phyloP scores from a whole-genome alignment of 2,888 invertebrate genomes.

The Leuctra nigra region DNA sequence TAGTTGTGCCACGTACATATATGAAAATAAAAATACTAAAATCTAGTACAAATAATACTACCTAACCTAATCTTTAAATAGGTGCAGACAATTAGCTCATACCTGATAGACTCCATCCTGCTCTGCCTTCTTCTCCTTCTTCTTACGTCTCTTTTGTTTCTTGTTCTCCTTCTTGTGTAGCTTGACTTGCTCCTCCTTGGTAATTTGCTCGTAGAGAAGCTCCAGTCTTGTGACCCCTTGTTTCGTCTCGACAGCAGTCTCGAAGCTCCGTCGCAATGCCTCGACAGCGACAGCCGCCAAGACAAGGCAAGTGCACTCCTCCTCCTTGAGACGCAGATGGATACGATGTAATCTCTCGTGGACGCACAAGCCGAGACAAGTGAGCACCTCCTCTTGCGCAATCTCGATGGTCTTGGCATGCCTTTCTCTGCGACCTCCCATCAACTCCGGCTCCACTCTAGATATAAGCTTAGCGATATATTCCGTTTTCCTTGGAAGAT shows the following conservation, averaged over 20 bases:
- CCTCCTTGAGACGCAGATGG: conserved; percentile 78
- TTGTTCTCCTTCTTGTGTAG: conserved; percentile 83
- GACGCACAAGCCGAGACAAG: conserved; percentile 89
- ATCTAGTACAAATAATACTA: neutral
- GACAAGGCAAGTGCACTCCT: conserved; percentile 91
- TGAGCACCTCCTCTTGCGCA: conserved; percentile 93
- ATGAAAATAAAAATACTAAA: neutral
- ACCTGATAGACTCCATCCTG: neutral
- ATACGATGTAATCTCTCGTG: conserved; percentile 85
- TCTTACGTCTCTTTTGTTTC: conserved; percentile 62
- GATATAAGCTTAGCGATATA: conserved; percentile 83
- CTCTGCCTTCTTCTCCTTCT: conserved; percentile 59
- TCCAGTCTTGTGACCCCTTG: conserved; percentile 84
- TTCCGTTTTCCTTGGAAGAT: conserved; percentile 80
- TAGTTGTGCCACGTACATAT: too few species aligned
- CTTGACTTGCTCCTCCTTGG: conserved; percentile 77
- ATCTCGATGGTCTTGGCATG: conserved; percentile 96
- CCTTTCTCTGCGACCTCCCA: conserved; percentile 81
- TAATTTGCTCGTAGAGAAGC: conserved; percentile 78
- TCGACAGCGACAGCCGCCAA: conserved; percentile 84
- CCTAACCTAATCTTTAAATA: neutral
- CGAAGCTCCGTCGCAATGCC: conserved; percentile 81
- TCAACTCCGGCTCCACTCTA: conserved; percentile 84
- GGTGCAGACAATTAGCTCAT: too few species aligned
- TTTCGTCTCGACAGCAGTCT: conserved; percentile 83